A percentile compares a stretch with the other conserved stretches of the same genome.
These are phyloP conservation scores for Epinotia demarniana DNA, from an alignment of 2,888 invertebrate genomes.

Conservation along the genomic window DNA sequence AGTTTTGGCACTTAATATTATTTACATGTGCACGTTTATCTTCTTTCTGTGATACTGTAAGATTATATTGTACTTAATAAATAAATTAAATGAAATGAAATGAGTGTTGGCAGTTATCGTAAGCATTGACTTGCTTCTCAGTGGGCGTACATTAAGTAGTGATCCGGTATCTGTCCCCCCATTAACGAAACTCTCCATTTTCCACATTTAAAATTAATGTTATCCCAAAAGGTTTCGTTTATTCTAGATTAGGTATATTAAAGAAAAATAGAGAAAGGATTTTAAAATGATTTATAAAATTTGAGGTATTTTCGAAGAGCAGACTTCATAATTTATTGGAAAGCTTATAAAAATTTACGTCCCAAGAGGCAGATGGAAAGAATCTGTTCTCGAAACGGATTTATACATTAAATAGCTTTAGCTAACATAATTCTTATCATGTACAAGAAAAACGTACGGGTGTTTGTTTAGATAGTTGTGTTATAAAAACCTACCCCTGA, in stretches of 20 bases:
- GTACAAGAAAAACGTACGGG: background rate
- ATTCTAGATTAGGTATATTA: slow-evolving; percentile 3
- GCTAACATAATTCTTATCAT: background rate
- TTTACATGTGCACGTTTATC: no score
- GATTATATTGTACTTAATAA: no score
- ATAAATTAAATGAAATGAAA: no score
- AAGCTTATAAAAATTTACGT: slow-evolving; percentile 16
- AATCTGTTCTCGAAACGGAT: slow-evolving; percentile 1
- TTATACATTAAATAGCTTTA: slow-evolving; percentile 23
- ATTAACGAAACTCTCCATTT: background rate
- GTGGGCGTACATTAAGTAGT: background rate
- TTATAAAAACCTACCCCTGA: background rate
- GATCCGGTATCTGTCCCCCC: background rate
- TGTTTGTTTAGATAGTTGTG: background rate
- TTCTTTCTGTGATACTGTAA: no score
- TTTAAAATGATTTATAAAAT: slow-evolving; percentile 18
- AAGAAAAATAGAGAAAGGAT: background rate
- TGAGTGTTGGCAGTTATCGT: background rate
- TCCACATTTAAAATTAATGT: background rate
- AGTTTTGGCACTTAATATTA: no score
- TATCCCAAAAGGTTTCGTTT: slow-evolving; percentile 2
- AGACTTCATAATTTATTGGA: slow-evolving; percentile 31
- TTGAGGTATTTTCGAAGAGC: slow-evolving; percentile 30
- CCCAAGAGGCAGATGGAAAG: slow-evolving; percentile 16
- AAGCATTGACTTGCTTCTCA: background rate